These are phyloP conservation scores for Chymomyza caudatula DNA, from an alignment of 2,888 invertebrate species.

Conservation along the genomic window DNA sequence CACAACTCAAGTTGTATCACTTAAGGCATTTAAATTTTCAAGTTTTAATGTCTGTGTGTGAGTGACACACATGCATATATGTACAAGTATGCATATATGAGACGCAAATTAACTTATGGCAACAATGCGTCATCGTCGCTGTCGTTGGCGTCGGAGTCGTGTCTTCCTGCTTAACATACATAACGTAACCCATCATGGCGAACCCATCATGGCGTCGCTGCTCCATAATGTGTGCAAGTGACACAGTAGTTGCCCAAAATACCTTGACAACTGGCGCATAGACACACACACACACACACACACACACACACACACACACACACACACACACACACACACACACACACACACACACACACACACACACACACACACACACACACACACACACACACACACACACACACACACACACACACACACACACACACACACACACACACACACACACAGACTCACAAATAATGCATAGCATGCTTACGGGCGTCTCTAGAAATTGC, in stretches of 20 bases:
- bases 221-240: slow-evolving; percentile 28
- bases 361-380: slow-evolving; percentile 8
- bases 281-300: slow-evolving; percentile 2
- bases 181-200: not conserved
- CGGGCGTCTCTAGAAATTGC: not conserved
- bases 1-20: slow-evolving; percentile 50
- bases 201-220: not conserved
- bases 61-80: slow-evolving; percentile 58
- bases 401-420: slow-evolving; percentile 2
- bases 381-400: slow-evolving; percentile 13
- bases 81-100: slow-evolving; percentile 48
- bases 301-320: slow-evolving; percentile 10
- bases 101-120: slow-evolving; percentile 67
- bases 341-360: slow-evolving; percentile 37
- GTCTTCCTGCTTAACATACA: slow-evolving; percentile 2
- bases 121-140: slow-evolving; percentile 50
- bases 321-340: slow-evolving; percentile 37
- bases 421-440: slow-evolving; percentile 10
- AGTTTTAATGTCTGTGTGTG: slow-evolving; percentile 58
- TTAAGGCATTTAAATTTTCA: slow-evolving; percentile 66
- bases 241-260: slow-evolving; percentile 63
- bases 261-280: slow-evolving; percentile 43
- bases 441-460: slow-evolving; percentile 37
- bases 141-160: slow-evolving; percentile 29
- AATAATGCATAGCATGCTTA: not conserved